These are phyloP conservation scores for Solenopsis invicta DNA, from an alignment of 1,140 invertebrate species.

Conservation along the genomic window DNA sequence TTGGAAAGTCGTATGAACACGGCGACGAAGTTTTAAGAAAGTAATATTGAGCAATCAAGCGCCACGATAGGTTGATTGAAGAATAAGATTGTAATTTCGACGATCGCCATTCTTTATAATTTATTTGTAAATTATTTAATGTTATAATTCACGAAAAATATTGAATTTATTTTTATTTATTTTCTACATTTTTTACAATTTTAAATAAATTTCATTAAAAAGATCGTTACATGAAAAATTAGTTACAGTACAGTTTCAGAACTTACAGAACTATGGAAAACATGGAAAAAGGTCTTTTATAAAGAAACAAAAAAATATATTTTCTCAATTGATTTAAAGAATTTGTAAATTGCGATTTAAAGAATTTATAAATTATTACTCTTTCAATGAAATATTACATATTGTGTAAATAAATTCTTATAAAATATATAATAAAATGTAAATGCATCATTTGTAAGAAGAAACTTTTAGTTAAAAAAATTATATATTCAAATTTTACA, in stretches of 20 bases:
- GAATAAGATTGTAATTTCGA: neutral
- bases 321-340: too few relatives aligned
- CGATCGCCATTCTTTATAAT: neutral
- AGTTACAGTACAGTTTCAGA: neutral
- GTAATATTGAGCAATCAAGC: neutral
- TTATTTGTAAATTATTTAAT: neutral
- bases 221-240: neutral
- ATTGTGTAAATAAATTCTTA: too few relatives aligned
- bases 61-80: neutral
- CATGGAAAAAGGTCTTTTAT: neutral
- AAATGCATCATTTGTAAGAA: slow-evolving; percentile 2
- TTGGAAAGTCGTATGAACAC: neutral
- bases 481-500: slow-evolving; percentile 2
- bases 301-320: too few relatives aligned
- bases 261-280: neutral
- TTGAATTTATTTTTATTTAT: neutral
- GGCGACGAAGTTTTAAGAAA: slow-evolving; percentile 11
- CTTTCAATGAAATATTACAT: too few relatives aligned
- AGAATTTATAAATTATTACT: too few relatives aligned
- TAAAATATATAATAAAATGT: neutral
- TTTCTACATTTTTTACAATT: neutral
- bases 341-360: too few relatives aligned
- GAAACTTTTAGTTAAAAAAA: neutral
- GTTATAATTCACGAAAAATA: neutral
- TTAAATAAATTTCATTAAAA: neutral